Conservation (phyloP, 35 echinoderm and acorn worm genomes). For the Apostichopus japonicus region DNA sequence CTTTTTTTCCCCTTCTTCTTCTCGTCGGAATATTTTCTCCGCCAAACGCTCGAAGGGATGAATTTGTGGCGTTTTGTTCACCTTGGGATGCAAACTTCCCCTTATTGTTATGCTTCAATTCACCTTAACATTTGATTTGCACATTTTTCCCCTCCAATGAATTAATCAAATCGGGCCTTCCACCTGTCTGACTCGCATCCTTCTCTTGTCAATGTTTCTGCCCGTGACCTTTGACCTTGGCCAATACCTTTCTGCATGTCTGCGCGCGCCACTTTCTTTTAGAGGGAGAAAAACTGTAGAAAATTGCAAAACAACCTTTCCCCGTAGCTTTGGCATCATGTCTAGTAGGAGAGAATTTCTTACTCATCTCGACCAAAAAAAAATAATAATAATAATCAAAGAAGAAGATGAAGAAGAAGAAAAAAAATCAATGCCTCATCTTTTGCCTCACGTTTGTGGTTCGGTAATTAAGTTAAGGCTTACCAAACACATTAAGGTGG, state of each 20-base stretch:
- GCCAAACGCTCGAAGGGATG: neutral
- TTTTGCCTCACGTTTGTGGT: conserved; percentile 42
- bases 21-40: neutral
- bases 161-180: conserved; percentile 54
- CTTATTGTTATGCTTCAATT: conserved; percentile 38
- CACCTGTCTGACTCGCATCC: conserved; percentile 46
- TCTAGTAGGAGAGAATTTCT: conserved; percentile 15
- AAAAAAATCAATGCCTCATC: conserved; percentile 47
- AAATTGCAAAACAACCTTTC: no score
- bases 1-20: neutral
- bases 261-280: conserved; percentile 10
- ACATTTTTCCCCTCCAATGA: conserved; percentile 51
- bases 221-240: conserved; percentile 47
- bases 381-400: no score
- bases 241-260: conserved; percentile 46
- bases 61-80: conserved; percentile 55
- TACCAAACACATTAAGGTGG: conserved; percentile 39
- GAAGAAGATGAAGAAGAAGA: neutral
- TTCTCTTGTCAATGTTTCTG: conserved; percentile 48
- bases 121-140: conserved; percentile 53
- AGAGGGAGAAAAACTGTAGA: neutral
- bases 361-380: neutral
- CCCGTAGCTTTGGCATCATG: neutral
- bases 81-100: conserved; percentile 27
- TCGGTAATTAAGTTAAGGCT: conserved; percentile 34